Conservation (phyloP, 92 coral and sea anemone genomes). For the Porites rus region DNA sequence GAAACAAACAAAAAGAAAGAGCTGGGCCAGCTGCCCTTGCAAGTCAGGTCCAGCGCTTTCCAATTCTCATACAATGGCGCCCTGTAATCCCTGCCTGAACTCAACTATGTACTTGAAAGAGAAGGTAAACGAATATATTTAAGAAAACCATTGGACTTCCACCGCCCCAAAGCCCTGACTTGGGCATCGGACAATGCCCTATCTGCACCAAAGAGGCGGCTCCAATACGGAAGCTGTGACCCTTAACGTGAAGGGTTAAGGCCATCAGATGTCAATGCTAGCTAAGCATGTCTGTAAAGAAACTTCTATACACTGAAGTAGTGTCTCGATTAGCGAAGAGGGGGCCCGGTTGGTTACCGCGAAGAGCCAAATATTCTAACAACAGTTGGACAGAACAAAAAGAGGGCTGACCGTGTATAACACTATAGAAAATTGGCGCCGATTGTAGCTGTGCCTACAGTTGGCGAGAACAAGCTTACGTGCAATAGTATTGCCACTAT, state of each 20-base stretch:
- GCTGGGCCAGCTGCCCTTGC: too few relatives aligned
- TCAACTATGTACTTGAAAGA: neutral
- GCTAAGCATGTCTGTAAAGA: neutral
- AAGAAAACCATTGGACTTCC: neutral
- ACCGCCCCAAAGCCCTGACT: slow-evolving; percentile 7
- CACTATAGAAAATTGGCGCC: neutral
- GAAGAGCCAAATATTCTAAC: neutral
- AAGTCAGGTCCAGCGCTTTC: too few relatives aligned
- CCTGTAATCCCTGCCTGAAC: too few relatives aligned
- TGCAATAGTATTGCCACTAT: neutral
- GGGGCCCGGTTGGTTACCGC: neutral
- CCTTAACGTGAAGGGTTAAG: neutral
- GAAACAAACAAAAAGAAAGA: too few relatives aligned
- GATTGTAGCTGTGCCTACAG: slow-evolving; percentile 1
- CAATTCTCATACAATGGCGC: too few relatives aligned
- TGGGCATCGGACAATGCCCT: slow-evolving; percentile 16
- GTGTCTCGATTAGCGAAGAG: neutral
- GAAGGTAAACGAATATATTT: neutral
- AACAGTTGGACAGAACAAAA: neutral
- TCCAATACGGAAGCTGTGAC: neutral
- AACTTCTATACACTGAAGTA: neutral
- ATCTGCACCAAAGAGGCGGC: neutral
- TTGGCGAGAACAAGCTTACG: neutral
- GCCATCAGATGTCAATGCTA: neutral
- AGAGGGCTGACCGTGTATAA: neutral